These are phyloP conservation scores for Coccyzus lansbergi DNA, from an alignment of 2,797 vertebrate species.

Conservation along the genomic window DNA sequence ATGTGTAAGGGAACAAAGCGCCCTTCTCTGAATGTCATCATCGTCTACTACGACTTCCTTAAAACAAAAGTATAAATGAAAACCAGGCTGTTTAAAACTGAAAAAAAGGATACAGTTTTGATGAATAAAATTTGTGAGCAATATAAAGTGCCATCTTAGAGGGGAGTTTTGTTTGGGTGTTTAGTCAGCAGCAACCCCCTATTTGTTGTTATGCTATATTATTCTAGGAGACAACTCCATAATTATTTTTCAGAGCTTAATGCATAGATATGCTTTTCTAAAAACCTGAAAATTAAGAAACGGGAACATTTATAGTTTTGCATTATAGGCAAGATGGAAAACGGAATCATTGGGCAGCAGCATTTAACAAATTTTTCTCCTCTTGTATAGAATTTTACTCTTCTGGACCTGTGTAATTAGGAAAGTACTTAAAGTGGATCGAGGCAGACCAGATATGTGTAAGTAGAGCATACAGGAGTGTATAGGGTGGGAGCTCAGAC, in stretches of 20 bases:
- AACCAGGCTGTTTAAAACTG: neutral
- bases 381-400: neutral
- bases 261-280: neutral
- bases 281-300: neutral
- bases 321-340: neutral
- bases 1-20: neutral
- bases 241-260: neutral
- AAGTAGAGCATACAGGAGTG: neutral
- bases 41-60: neutral
- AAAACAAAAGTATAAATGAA: neutral
- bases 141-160: neutral
- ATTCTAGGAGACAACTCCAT: neutral
- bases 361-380: neutral
- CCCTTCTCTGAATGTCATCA: neutral
- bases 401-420: rapidly evolving
- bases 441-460: neutral
- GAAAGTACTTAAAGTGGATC: neutral
- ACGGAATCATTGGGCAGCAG: neutral
- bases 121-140: neutral
- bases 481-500: neutral
- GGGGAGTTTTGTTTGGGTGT: rapidly evolving
- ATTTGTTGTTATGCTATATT: neutral
- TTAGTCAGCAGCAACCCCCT: neutral
- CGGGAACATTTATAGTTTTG: neutral
- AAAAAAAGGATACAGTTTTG: neutral